Evolutionary conservation across 2,113 vertebrate genomes (phyloP).

Genomic region (Eclectus roratus): DNA sequence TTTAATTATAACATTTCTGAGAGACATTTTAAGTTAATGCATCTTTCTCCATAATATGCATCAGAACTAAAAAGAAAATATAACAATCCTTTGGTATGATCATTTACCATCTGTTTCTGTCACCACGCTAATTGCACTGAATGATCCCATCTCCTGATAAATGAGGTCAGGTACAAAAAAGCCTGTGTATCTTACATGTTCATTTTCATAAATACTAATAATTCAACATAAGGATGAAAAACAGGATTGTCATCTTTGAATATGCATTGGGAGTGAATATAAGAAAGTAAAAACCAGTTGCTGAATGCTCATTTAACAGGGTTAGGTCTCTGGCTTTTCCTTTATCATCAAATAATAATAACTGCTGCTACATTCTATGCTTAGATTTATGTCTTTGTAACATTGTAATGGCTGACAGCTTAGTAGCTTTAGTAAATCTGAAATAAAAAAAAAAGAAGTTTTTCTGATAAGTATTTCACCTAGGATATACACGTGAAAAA

Average conservation of each 20-base stretch:
- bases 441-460: neutral
- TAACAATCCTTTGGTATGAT: neutral
- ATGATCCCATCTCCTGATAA: constrained; percentile 8
- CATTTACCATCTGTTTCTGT: neutral
- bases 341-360: neutral
- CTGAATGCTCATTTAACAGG: neutral
- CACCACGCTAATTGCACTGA: constrained; percentile 15
- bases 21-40: neutral
- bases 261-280: neutral
- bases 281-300: neutral
- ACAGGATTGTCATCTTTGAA: neutral
- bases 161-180: constrained; percentile 11
- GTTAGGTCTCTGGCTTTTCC: neutral
- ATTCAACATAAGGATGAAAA: constrained; percentile 16
- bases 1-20: neutral
- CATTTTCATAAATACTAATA: constrained; percentile 26
- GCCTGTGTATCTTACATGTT: neutral
- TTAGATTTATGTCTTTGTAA: neutral
- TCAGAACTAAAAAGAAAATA: neutral
- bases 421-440: neutral
- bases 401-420: neutral
- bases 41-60: neutral
- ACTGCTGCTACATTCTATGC: neutral
- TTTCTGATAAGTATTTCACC: neutral
- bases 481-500: neutral